A percentile compares a stretch with the other conserved stretches of the same genome.
Evolutionary conservation across 2,888 invertebrate genomes (phyloP).

Genomic region (Sminthurides aquaticus): DNA sequence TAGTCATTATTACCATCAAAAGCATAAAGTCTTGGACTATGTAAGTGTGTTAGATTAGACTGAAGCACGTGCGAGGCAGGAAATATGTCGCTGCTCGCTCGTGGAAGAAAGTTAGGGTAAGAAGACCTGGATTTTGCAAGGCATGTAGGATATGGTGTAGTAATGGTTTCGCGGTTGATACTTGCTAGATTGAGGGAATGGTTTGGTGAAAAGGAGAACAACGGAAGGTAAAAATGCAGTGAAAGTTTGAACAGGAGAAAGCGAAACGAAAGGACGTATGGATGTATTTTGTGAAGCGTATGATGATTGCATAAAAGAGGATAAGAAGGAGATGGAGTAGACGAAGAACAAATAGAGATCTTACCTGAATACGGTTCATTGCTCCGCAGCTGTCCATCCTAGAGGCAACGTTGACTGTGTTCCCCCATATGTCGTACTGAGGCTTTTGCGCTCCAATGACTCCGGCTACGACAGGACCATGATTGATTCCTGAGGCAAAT

Average conservation of each 20-base stretch:
- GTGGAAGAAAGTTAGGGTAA: background rate
- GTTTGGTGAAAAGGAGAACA: no score
- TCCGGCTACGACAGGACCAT: conserved; percentile 89
- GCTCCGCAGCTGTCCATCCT: conserved; percentile 90
- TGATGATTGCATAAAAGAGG: background rate
- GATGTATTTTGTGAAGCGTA: no score
- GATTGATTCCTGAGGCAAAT: conserved; percentile 63
- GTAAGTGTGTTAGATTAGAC: background rate
- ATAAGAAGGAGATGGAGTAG: background rate
- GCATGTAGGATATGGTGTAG: no score
- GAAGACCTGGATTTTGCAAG: no score
- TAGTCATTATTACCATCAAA: no score
- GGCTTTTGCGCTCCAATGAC: conserved; percentile 72
- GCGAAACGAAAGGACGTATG: no score
- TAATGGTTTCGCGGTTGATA: no score
- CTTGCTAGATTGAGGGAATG: no score
- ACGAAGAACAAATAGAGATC: conserved; percentile 38
- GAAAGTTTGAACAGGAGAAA: no score
- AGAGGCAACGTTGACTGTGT: conserved; percentile 94
- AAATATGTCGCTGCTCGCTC: background rate
- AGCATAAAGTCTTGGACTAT: no score
- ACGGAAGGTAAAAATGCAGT: no score
- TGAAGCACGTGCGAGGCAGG: background rate
- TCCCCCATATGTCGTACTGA: conserved; percentile 98
- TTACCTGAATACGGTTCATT: conserved; percentile 74